A percentile compares a stretch with the other conserved stretches of the same genome.
phyloP scores from a whole-genome alignment of 2,888 invertebrate species.

The Orthosia cruda region DNA sequence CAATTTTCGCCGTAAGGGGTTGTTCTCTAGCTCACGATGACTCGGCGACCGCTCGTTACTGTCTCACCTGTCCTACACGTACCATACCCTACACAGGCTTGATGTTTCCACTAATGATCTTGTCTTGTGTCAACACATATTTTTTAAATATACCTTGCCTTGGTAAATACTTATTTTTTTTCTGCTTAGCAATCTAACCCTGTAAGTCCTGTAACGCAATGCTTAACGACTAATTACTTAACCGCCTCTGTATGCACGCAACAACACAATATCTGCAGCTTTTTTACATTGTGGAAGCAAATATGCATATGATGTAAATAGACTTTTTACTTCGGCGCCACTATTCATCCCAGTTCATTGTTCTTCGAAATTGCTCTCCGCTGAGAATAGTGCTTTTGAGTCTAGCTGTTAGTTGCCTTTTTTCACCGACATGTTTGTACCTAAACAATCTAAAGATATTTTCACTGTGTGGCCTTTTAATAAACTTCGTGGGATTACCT shows the following conservation, averaged over 20 bases:
- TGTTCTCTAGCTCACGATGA: slow-evolving; percentile 87
- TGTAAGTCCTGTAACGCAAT: slow-evolving; percentile 33
- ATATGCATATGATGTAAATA: slow-evolving; percentile 89
- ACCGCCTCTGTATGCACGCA: slow-evolving; percentile 75
- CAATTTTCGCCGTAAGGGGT: slow-evolving; percentile 88
- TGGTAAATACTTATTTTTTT: slow-evolving; percentile 25
- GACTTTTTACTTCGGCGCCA: slow-evolving; percentile 88
- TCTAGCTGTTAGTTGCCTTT: slow-evolving; percentile 81
- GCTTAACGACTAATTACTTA: slow-evolving; percentile 74
- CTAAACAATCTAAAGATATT: slow-evolving; percentile 72
- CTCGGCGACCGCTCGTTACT: slow-evolving; percentile 89
- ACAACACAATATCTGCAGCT: slow-evolving; percentile 74
- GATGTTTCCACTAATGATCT: slow-evolving; percentile 88
- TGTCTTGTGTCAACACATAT: slow-evolving; percentile 72
- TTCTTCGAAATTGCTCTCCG: slow-evolving; percentile 90
- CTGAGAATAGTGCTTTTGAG: slow-evolving; percentile 85
- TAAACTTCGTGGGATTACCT: slow-evolving; percentile 15
- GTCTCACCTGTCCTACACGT: slow-evolving; percentile 85
- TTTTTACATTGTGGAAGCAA: slow-evolving; percentile 81
- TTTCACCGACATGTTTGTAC: slow-evolving; percentile 75
- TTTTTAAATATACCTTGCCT: slow-evolving; percentile 52
- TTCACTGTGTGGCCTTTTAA: slow-evolving; percentile 38
- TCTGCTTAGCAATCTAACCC: slow-evolving; percentile 38
- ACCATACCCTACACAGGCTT: slow-evolving; percentile 67
- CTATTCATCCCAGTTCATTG: slow-evolving; percentile 89